Conservation (phyloP, 2,113 vertebrate genomes). For the Thalassarche chlororhynchos region DNA sequence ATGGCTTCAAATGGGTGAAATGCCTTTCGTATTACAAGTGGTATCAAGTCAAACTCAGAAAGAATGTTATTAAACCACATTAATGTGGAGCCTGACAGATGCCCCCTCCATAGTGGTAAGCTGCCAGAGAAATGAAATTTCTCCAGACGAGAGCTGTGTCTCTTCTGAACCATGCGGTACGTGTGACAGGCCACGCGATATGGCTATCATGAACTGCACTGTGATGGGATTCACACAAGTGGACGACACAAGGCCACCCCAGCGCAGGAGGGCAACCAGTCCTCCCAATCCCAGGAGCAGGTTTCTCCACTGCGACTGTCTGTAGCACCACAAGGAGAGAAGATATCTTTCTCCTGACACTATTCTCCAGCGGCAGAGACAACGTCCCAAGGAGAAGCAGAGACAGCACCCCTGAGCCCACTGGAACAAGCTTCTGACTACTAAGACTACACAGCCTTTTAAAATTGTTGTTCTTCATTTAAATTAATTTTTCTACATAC, state of each 20-base stretch:
- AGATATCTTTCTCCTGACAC: too few species aligned
- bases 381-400: not conserved
- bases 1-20: not conserved
- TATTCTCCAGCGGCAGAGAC: not conserved
- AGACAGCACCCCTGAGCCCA: not conserved
- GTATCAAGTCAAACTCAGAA: not conserved
- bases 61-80: not conserved
- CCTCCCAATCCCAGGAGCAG: too few species aligned
- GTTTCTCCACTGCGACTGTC: not conserved
- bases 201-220: rapidly evolving
- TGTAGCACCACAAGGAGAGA: not conserved
- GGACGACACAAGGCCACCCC: too few species aligned
- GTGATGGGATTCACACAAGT: rapidly evolving
- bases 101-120: not conserved
- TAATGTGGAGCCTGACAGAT: not conserved
- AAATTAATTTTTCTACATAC: not conserved
- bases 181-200: rapidly evolving
- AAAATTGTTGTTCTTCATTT: not conserved
- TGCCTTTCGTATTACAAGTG: not conserved
- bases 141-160: not conserved
- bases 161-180: rapidly evolving
- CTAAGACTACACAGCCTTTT: not conserved
- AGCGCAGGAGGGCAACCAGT: not conserved
- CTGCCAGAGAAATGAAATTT: not conserved
- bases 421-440: not conserved